Evolutionary conservation across 2,888 invertebrate genomes (phyloP).

Genomic region (Thalpophila matura): DNA sequence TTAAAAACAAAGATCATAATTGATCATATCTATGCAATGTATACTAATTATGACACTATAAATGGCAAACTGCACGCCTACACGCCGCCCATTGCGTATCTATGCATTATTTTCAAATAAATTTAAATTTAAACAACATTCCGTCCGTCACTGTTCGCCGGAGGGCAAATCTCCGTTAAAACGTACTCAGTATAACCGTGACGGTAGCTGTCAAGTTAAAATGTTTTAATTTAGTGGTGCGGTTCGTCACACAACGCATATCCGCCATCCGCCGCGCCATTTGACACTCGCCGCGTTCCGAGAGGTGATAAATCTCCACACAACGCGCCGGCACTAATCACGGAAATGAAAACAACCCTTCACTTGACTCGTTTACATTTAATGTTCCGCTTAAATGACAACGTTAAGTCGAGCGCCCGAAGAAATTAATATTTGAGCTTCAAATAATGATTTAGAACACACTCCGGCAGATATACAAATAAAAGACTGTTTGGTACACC

Average conservation of each 20-base stretch:
- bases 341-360: constrained; percentile 88
- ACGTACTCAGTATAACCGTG: constrained; percentile 76
- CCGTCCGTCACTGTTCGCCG: constrained; percentile 65
- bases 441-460: constrained; percentile 61
- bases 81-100: constrained; percentile 52
- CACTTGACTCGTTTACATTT: constrained; percentile 77
- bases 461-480: constrained; percentile 57
- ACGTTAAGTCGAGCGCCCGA: constrained; percentile 66
- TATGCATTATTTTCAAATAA: constrained; percentile 55
- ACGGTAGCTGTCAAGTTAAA: constrained; percentile 86
- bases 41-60: constrained; percentile 50
- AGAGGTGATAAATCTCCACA: constrained; percentile 85
- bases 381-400: constrained; percentile 78
- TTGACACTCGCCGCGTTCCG: constrained; percentile 81
- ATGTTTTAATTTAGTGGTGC: constrained; percentile 88
- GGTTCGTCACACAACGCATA: constrained; percentile 79
- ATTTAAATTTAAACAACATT: constrained; percentile 55
- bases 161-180: constrained; percentile 77
- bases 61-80: constrained; percentile 50
- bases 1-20: constrained; percentile 31
- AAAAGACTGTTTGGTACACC: constrained; percentile 47
- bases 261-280: constrained; percentile 79
- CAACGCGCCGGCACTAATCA: constrained; percentile 82
- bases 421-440: constrained; percentile 66
- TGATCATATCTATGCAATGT: constrained; percentile 34